Evolutionary conservation across 2,888 invertebrate genomes (phyloP), one percentile per base, ranked within the genome.

Genomic region (Zaprionus lineosus): DNA sequence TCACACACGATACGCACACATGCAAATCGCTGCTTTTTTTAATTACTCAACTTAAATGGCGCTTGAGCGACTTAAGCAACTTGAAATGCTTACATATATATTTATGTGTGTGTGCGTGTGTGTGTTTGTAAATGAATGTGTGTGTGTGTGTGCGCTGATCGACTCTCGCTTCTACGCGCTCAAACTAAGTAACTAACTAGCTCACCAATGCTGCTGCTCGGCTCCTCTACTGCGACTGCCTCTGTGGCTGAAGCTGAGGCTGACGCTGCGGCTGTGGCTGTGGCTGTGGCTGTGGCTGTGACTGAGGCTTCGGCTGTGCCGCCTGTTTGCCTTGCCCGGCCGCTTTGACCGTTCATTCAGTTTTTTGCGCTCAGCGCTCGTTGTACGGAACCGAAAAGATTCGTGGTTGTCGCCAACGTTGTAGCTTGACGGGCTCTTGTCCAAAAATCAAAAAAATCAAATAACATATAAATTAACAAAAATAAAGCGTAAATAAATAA

Each of bases 41-140:
- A 81, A 81, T 81, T 81, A 81, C 84, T 84, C 85, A 81, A 84
- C 81, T 81, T 84, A 79, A 84, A 84, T 81, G 81, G 84, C 84
- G 81, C 84, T 77, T 70, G 79, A 84, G 82, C 82, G 84, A 79
- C 84, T 83, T 81, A 76, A 78, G 84, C 84, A 78, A 84, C 84
- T 79, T 79, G 76, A 75, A 75, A n/a, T n/a, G n/a, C n/a, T n/a
- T n/a, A n/a, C n/a, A n/a, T n/a, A n/a, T n/a, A n/a, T n/a, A n/a
- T n/a, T n/a, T 59, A 61, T 71, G 70, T 68, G 47, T 28, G 29
- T 51, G 39, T 26, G 39, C 33, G 46, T 57, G 58, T 64, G 31
- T 34, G 56, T 36, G 52, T 56, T 47, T 44, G 34, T 18, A 11
- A 15, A 15, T 48, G 40, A 43, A 44, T 56, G 26, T 50, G 37